Evolutionary conservation across 1,140 invertebrate genomes (phyloP).

Genomic region (Ruditapes philippinarum): DNA sequence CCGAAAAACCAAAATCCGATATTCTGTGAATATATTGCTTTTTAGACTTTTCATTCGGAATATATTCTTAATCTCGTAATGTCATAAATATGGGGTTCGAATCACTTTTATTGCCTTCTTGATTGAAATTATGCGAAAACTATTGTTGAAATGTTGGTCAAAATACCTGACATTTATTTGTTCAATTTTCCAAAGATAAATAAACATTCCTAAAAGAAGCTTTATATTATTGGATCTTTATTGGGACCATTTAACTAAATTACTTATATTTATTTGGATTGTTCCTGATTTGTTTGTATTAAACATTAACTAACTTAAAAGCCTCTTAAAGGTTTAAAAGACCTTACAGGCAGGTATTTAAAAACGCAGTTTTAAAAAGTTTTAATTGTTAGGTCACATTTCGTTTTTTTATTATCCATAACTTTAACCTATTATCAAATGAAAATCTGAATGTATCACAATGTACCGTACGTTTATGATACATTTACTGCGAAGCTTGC

Average conservation of each 20-base stretch:
- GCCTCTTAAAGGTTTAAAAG: too few species aligned
- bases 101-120: background rate
- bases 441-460: too few species aligned
- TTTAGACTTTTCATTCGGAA: too few species aligned
- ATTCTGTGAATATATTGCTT: too few species aligned
- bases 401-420: too few species aligned
- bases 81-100: background rate
- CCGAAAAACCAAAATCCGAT: too few species aligned
- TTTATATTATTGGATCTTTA: background rate
- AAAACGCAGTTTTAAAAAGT: too few species aligned
- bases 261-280: background rate
- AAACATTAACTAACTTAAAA: background rate
- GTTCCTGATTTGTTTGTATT: conserved; percentile 3
- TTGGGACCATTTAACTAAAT: conserved; percentile 6
- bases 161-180: conserved; percentile 15
- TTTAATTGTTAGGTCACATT: too few species aligned
- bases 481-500: too few species aligned
- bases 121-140: background rate
- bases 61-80: background rate
- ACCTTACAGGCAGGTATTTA: too few species aligned
- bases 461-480: too few species aligned
- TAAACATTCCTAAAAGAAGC: background rate
- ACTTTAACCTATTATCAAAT: too few species aligned
- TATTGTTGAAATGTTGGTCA: conserved; percentile 1
- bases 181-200: conserved; percentile 6